Conservation (phyloP, 2,113 vertebrate genomes). For the Lagopus muta region DNA sequence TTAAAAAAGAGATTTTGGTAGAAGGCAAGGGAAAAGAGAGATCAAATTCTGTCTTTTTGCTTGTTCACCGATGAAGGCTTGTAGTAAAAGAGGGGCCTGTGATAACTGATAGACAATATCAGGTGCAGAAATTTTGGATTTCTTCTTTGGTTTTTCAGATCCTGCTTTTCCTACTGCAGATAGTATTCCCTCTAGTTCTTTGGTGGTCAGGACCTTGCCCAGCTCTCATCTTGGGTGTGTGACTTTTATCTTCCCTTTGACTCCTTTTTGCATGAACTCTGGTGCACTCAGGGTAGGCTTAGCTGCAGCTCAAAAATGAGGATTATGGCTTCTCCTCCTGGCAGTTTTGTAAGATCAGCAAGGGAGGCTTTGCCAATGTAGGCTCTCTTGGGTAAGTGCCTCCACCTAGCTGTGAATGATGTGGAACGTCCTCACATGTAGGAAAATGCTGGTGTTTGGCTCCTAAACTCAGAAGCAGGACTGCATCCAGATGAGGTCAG, state of each 20-base stretch:
- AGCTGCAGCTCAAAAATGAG: neutral
- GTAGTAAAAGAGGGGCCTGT: neutral
- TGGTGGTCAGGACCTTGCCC: neutral
- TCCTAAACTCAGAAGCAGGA: neutral
- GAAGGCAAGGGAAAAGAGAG: neutral
- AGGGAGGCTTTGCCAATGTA: neutral
- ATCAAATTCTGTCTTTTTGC: neutral
- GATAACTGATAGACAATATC: neutral
- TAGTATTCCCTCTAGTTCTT: neutral
- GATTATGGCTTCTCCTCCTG: neutral
- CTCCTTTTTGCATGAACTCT: rapidly evolving
- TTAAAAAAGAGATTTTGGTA: neutral
- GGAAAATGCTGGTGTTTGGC: neutral
- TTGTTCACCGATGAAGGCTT: neutral
- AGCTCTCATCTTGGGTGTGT: neutral
- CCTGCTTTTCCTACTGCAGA: neutral
- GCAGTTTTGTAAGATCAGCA: neutral
- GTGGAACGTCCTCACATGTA: neutral
- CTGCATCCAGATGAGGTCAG: neutral
- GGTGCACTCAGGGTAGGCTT: neutral
- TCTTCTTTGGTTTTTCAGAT: neutral
- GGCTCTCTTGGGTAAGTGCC: neutral
- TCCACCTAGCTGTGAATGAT: neutral
- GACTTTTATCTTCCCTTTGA: neutral
- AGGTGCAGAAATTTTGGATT: neutral